A percentile compares a stretch with the other conserved stretches of the same genome.
Evolutionary conservation across 1,140 invertebrate species (phyloP).

Genomic region (Sycophaga agraensis): DNA sequence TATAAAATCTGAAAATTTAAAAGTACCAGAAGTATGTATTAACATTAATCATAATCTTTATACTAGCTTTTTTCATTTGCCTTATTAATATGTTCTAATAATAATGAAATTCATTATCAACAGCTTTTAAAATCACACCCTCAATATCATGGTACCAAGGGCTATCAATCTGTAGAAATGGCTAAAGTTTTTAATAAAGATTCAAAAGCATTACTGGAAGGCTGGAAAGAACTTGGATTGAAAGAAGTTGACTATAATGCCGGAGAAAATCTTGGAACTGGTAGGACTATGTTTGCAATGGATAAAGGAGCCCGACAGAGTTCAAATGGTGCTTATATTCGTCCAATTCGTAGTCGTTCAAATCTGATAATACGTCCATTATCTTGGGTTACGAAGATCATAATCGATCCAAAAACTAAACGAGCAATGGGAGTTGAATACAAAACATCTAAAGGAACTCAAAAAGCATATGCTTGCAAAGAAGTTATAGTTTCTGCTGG

Average conservation of each 20-base stretch:
- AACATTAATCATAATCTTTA: not conserved
- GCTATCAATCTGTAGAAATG: constrained; percentile 5
- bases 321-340: constrained; percentile 17
- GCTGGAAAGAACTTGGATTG: constrained; percentile 14
- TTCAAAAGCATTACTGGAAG: constrained; percentile 22
- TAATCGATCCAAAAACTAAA: constrained; percentile 7
- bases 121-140: constrained; percentile 22
- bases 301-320: constrained; percentile 6
- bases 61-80: not conserved
- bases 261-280: constrained; percentile 1
- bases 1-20: constrained; percentile 50
- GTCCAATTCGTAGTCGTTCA: constrained; percentile 9
- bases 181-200: constrained; percentile 25
- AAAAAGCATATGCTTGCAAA: constrained; percentile 52
- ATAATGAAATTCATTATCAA: constrained; percentile 1
- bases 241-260: constrained; percentile 12
- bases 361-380: constrained; percentile 9
- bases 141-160: not conserved
- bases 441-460: not conserved
- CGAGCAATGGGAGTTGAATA: constrained; percentile 15
- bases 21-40: constrained; percentile 14
- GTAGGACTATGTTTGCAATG: not conserved
- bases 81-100: not conserved
- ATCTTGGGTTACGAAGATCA: not conserved
- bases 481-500: constrained; percentile 60